phyloP scores from a whole-genome alignment of 2,797 vertebrate genomes.

The Spea hammondii region DNA sequence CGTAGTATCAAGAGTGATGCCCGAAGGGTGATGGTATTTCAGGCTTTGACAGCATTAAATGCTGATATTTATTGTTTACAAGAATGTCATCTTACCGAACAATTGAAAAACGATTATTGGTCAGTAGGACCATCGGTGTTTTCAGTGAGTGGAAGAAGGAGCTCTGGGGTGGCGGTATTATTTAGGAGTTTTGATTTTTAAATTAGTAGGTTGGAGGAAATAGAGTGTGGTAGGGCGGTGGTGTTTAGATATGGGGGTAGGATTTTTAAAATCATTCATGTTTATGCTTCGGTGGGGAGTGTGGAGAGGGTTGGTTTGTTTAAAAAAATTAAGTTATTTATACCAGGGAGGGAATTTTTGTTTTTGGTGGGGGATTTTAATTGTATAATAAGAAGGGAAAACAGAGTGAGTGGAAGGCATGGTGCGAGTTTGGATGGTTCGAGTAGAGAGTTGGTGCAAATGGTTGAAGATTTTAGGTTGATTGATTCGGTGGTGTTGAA shows the following conservation, averaged over 20 bases:
- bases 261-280: background rate
- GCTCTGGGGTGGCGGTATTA: too few relatives aligned
- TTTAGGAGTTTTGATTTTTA: too few relatives aligned
- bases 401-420: background rate
- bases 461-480: background rate
- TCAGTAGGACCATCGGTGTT: too few relatives aligned
- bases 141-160: background rate
- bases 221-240: background rate
- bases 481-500: background rate
- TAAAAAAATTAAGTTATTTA: background rate
- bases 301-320: background rate
- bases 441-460: background rate
- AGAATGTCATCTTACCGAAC: too few relatives aligned
- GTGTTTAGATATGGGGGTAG: background rate
- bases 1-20: background rate
- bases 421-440: background rate
- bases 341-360: background rate
- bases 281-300: background rate
- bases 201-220: too few relatives aligned
- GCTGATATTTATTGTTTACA: background rate
- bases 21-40: background rate
- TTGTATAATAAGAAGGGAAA: background rate
- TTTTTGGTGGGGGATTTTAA: background rate
- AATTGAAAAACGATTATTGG: too few relatives aligned
- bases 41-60: background rate